These are phyloP conservation scores for Sphaerophoria rueppellii DNA, from an alignment of 2,888 invertebrate genomes.

Conservation along the genomic window DNA sequence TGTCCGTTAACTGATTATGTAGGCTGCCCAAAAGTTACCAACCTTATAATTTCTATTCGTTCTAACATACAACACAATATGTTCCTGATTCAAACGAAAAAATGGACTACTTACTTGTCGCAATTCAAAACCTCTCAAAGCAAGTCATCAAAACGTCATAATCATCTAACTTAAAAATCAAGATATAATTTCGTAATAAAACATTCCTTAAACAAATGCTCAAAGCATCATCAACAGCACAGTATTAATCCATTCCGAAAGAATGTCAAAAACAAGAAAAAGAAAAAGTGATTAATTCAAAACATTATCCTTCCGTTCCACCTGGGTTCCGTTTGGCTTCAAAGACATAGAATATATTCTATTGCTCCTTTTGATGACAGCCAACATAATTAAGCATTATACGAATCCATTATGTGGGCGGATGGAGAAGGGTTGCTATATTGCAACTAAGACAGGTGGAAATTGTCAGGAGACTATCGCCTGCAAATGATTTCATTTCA, in stretches of 20 bases:
- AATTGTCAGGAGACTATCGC: conserved; percentile 22
- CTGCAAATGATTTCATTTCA: conserved; percentile 68
- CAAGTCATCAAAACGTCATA: no score
- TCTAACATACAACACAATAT: no score
- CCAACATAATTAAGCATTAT: conserved; percentile 62
- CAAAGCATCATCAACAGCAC: neutral
- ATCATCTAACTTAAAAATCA: no score
- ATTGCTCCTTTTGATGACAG: conserved; percentile 40
- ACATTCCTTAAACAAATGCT: neutral
- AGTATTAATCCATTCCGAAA: neutral
- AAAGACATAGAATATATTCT: conserved; percentile 27
- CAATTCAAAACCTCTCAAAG: no score
- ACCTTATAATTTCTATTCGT: no score
- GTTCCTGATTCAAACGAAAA: no score
- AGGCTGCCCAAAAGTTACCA: no score
- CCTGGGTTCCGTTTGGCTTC: conserved; percentile 41
- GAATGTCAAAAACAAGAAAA: conserved; percentile 35
- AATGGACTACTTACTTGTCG: no score
- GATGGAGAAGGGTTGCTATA: neutral
- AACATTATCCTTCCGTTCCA: conserved; percentile 64
- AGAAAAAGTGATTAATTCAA: conserved; percentile 64
- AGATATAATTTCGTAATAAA: neutral
- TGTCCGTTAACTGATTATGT: no score
- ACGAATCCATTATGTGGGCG: conserved; percentile 64
- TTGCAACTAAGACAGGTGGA: conserved; percentile 10